Percentiles rank a stretch among this genome's conserved stretches.
These are phyloP conservation scores for Acholoe squamosa DNA, from an alignment of 2,888 invertebrate species.

Conservation along the genomic window DNA sequence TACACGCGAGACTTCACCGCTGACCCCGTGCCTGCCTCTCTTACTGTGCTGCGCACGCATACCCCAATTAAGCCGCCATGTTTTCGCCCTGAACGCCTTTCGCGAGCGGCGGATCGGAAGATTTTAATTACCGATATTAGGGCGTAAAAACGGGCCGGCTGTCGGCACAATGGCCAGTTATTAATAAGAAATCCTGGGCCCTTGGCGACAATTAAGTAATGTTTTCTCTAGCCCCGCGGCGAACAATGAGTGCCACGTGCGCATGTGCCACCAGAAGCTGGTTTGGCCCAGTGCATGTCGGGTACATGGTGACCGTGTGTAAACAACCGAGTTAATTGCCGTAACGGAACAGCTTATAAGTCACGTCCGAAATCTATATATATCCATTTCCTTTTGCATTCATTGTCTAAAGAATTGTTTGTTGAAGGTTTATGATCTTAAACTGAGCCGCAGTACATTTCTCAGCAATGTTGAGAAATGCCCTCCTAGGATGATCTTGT, in stretches of 20 bases:
- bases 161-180: conserved; percentile 42
- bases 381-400: not conserved
- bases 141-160: conserved; percentile 23
- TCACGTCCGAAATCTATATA: not conserved
- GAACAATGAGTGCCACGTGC: not conserved
- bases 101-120: conserved; percentile 48
- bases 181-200: conserved; percentile 41
- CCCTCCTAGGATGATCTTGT: too few relatives aligned
- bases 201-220: conserved; percentile 37
- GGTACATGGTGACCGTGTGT: conserved; percentile 38
- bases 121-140: conserved; percentile 50
- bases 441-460: too few relatives aligned
- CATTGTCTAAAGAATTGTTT: too few relatives aligned
- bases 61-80: conserved; percentile 41
- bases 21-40: not conserved
- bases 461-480: too few relatives aligned
- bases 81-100: conserved; percentile 24
- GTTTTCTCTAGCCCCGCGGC: not conserved
- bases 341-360: conserved; percentile 35
- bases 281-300: not conserved
- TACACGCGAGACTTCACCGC: conserved; percentile 45
- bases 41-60: conserved; percentile 20
- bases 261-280: not conserved
- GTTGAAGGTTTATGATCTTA: too few relatives aligned
- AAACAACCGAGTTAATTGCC: conserved; percentile 47